Base-by-base conservation (phyloP, 2,888 invertebrate species). In the Erebia palarica region DNA sequence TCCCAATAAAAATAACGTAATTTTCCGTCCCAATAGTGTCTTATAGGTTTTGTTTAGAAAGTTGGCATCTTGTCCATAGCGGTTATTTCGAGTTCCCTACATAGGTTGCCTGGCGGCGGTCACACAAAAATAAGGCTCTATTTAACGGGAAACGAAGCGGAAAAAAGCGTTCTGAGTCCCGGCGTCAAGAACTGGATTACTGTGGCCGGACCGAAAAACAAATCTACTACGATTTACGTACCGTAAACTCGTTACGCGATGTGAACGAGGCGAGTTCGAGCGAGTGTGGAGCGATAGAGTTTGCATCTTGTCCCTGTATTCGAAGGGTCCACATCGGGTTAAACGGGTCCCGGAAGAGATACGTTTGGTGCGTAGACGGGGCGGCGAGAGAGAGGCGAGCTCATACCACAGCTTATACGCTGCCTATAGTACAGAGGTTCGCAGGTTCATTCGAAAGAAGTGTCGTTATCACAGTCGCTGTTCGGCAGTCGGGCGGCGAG, bases 401-500 rank as follows among this genome's bases (percentile, higher is more conserved):
- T 87, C 86, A 78, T 78, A 79, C 84, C 80, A 36, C 84, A 85
- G 84, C 83, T 13, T 47, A 47, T 47, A 47, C 47, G 13, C 84
- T 86, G 7, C 36, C 36, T 36, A 36, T 27, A 85, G n/a, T 87
- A 85, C 85, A 85, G 86, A 86, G 89, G 85, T 82, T 85, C 83
- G 90, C 86, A 85, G 91, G 91, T 90, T 89, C 85, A 86, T 86
- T 89, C 85, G 90, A 78, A 86, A 86, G 87, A 87, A 88, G 86
- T 86, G 83, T 88, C 86, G 90, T 91, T 93, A 92, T 92, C 91
- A 91, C 92, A 93, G 92, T 93, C 89, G 92, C 90, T 88, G 90
- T 86, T 91, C 89, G 88, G 86, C 91, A 85, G 78, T 87, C 90
- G 91, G 84, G 85, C 89, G 84, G 91, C 88, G 88, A 81, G 85